Evolutionary conservation across 2,113 vertebrate species (phyloP).

Genomic region (Phylloscopus whistleri): DNA sequence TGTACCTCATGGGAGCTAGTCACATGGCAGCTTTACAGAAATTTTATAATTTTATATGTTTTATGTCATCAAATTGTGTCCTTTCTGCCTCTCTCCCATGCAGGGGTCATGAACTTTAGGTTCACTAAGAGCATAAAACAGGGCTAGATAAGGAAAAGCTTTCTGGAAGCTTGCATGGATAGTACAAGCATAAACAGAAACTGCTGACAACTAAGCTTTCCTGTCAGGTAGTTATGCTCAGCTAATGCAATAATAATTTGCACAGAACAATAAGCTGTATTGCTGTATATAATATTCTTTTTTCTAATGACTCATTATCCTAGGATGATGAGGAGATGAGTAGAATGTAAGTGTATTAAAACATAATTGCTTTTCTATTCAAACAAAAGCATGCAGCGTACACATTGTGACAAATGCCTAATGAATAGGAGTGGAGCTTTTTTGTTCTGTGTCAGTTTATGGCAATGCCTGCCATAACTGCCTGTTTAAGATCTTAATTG

Average conservation of each 20-base stretch:
- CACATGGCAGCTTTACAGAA: background rate
- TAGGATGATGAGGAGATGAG: constrained; percentile 45
- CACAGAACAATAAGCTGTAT: background rate
- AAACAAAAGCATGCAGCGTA: background rate
- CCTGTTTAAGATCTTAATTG: constrained; percentile 2
- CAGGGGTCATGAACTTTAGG: background rate
- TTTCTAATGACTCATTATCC: constrained; percentile 60
- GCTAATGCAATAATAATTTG: constrained; percentile 20
- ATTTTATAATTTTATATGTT: background rate
- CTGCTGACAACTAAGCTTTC: background rate
- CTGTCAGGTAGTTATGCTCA: background rate
- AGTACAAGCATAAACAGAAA: background rate
- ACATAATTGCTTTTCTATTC: constrained; percentile 62
- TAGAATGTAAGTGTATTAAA: constrained; percentile 54
- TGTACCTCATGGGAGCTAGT: background rate
- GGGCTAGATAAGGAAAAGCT: background rate
- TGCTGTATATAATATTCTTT: constrained; percentile 55
- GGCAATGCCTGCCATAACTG: background rate
- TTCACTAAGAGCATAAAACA: background rate
- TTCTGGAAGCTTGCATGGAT: background rate
- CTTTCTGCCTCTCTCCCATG: background rate
- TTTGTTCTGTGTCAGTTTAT: background rate
- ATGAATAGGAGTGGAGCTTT: background rate
- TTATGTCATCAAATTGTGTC: background rate
- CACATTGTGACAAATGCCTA: constrained; percentile 29